A percentile compares a stretch with the other conserved stretches of the same genome.
Evolutionary conservation across 1,140 invertebrate species (phyloP).

Genomic region (Aleiodes sp.): DNA sequence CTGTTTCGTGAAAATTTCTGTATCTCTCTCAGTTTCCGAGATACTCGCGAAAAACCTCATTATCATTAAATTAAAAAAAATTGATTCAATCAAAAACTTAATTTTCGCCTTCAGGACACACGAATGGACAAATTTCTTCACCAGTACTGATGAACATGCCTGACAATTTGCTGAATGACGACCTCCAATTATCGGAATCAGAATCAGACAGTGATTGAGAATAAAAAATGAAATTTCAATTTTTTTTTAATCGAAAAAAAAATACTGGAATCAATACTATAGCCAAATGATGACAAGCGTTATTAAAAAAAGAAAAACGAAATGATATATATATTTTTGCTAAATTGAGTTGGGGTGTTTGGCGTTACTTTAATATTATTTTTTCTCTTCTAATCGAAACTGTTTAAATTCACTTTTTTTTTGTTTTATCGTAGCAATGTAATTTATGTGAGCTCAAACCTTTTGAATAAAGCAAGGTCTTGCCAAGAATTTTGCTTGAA

Average conservation of each 20-base stretch:
- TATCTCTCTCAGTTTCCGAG: no score
- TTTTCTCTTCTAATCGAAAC: constrained; percentile 32
- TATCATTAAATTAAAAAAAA: constrained; percentile 23
- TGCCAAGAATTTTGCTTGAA: constrained; percentile 23
- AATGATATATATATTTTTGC: constrained; percentile 15
- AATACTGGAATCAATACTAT: neutral
- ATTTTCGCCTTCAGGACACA: constrained; percentile 52
- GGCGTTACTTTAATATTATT: constrained; percentile 33
- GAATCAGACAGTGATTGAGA: constrained; percentile 71
- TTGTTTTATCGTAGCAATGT: constrained; percentile 10
- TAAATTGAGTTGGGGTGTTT: constrained; percentile 10
- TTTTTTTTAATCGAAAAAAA: constrained; percentile 2
- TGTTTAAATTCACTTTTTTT: constrained; percentile 13
- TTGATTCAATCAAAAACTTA: constrained; percentile 7
- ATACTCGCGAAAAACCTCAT: no score
- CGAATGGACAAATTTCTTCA: constrained; percentile 54
- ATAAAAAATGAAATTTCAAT: constrained; percentile 5
- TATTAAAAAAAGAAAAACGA: constrained; percentile 1
- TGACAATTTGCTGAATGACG: constrained; percentile 74
- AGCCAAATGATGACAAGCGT: constrained; percentile 1
- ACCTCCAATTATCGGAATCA: constrained; percentile 82
- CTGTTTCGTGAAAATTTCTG: no score
- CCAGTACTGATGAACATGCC: constrained; percentile 62
- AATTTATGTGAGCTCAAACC: constrained; percentile 13
- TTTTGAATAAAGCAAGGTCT: constrained; percentile 31